Evolutionary conservation across 1,140 invertebrate genomes (phyloP).

Genomic region (Saccostrea glomerata): DNA sequence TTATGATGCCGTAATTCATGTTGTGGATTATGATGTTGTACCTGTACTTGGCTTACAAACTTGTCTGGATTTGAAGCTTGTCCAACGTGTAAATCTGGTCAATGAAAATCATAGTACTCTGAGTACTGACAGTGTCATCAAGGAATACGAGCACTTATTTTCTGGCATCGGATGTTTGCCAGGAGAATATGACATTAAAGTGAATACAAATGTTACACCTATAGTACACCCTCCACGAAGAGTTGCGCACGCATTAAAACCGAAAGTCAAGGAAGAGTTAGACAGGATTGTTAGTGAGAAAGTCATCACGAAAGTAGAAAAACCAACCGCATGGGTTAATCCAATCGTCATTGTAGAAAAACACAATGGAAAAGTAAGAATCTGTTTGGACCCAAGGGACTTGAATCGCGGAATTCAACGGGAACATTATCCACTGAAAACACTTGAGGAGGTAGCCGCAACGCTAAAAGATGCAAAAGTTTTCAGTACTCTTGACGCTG

Average conservation of each 20-base stretch:
- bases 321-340: slow-evolving; percentile 43
- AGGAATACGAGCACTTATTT: too few species aligned
- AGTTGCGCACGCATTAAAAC: neutral
- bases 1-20: neutral
- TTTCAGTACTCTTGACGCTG: slow-evolving; percentile 42
- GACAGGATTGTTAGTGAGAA: neutral
- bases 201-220: slow-evolving; percentile 13
- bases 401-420: slow-evolving; percentile 31
- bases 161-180: too few species aligned
- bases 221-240: slow-evolving; percentile 29
- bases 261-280: slow-evolving; percentile 20
- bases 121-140: too few species aligned
- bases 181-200: slow-evolving; percentile 22
- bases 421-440: slow-evolving; percentile 24
- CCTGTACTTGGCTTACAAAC: neutral
- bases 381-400: slow-evolving; percentile 41
- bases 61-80: neutral
- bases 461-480: neutral
- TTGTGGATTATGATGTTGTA: neutral
- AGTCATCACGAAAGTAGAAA: neutral
- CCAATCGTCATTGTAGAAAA: slow-evolving; percentile 32
- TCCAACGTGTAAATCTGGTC: neutral
- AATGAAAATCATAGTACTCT: neutral
- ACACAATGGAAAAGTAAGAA: slow-evolving; percentile 20
- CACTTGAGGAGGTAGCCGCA: slow-evolving; percentile 22